Conservation (phyloP, 2,888 invertebrate genomes). For the Xestia sexstrigata region DNA sequence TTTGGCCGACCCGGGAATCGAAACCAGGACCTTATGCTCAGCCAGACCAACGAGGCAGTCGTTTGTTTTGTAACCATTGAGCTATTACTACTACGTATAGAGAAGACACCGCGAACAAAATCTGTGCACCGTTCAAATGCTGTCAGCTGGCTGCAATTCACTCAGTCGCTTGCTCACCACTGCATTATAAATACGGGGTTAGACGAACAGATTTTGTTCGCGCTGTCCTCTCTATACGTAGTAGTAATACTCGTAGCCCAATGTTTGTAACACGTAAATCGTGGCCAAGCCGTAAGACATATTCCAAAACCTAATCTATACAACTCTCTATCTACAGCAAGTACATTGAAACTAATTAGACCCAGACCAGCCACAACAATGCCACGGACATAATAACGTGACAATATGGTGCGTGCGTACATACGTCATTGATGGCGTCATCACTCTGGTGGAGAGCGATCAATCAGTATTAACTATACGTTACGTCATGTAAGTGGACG, state of each 20-base stretch:
- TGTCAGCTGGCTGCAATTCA: too few relatives aligned
- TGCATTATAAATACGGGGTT: too few relatives aligned
- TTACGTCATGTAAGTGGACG: constrained; percentile 40
- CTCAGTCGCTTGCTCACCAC: too few relatives aligned
- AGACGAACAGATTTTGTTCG: too few relatives aligned
- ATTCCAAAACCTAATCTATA: not conserved
- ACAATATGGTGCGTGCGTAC: constrained; percentile 42
- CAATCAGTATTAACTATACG: constrained; percentile 63
- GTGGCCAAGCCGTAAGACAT: not conserved
- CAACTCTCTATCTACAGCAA: constrained; percentile 8
- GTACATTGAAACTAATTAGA: constrained; percentile 58
- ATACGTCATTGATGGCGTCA: constrained; percentile 63
- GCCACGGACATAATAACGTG: constrained; percentile 46
- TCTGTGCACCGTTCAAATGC: too few relatives aligned
- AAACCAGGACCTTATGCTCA: too few relatives aligned
- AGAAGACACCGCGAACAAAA: too few relatives aligned
- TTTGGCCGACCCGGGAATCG: too few relatives aligned
- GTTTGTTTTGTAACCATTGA: too few relatives aligned
- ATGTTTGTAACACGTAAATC: not conserved
- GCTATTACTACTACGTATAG: too few relatives aligned
- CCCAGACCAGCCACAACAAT: constrained; percentile 54
- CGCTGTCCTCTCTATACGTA: too few relatives aligned
- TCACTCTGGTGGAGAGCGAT: constrained; percentile 47
- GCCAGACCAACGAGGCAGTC: not conserved
- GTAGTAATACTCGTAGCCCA: too few relatives aligned